Conservation (phyloP, 2,888 invertebrate species). For the Thera britannica region DNA sequence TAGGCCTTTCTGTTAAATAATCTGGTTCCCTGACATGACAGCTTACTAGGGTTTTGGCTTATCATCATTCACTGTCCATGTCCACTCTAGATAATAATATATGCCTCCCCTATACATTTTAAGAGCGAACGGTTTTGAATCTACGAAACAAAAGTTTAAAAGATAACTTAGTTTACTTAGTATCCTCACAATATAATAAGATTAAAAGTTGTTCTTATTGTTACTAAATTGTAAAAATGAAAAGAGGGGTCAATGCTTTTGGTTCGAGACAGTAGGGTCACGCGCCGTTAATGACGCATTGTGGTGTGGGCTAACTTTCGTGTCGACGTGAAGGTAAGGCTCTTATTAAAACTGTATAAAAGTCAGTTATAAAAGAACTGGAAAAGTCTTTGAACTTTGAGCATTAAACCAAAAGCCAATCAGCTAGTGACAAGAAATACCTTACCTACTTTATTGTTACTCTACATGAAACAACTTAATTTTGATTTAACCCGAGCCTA, state of each 20-base stretch:
- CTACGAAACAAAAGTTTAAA: too few relatives aligned
- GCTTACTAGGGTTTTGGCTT: too few relatives aligned
- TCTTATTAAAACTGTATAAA: slow-evolving; percentile 9
- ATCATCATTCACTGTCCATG: too few relatives aligned
- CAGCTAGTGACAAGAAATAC: background rate
- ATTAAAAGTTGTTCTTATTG: background rate
- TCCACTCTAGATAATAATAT: too few relatives aligned
- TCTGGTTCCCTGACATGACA: too few relatives aligned
- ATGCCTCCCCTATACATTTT: too few relatives aligned
- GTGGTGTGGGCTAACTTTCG: slow-evolving; percentile 49
- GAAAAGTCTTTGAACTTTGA: background rate
- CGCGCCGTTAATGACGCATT: slow-evolving; percentile 57
- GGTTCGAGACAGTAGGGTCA: slow-evolving; percentile 54
- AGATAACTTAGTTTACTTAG: too few relatives aligned
- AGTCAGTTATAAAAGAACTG: background rate
- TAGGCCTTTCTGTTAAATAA: too few relatives aligned
- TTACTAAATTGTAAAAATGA: slow-evolving; percentile 41
- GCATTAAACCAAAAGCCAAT: background rate
- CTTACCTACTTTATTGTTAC: background rate
- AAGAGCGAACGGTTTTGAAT: too few relatives aligned
- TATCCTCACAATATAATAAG: background rate
- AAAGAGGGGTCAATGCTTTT: slow-evolving; percentile 55
- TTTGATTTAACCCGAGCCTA: too few relatives aligned
- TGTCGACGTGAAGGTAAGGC: slow-evolving; percentile 39
- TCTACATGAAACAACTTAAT: too few relatives aligned